Evolutionary conservation across 1,140 invertebrate genomes (phyloP).

Genomic region (Trachymyrmex septentrionalis): DNA sequence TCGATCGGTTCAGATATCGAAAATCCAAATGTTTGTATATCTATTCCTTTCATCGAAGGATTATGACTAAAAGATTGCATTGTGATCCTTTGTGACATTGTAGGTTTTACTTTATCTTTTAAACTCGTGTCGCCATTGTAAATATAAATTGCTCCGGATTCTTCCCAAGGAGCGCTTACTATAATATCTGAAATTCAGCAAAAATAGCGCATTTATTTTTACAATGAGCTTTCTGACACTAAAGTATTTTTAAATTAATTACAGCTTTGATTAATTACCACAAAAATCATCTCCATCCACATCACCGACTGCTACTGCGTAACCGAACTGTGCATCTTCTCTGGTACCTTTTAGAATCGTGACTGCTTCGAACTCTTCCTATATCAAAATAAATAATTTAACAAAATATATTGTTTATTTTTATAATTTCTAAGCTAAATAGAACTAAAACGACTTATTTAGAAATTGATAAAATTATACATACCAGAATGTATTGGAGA

Average conservation of each 20-base stretch:
- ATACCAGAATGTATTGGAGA: too few species aligned
- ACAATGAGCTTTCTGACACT: background rate
- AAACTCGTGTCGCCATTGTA: conserved; percentile 88
- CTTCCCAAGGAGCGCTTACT: conserved; percentile 90
- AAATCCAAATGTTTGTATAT: conserved; percentile 87
- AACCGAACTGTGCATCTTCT: conserved; percentile 88
- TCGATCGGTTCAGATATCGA: conserved; percentile 89
- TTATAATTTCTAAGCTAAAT: background rate
- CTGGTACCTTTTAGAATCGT: conserved; percentile 84
- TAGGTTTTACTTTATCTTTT: conserved; percentile 80
- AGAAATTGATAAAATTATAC: background rate
- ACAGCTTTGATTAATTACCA: conserved; percentile 72
- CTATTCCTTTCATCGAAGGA: background rate
- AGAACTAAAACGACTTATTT: background rate
- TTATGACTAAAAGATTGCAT: conserved; percentile 55
- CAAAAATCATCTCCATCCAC: conserved; percentile 89
- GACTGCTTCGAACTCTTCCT: conserved; percentile 81
- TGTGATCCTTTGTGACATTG: conserved; percentile 84
- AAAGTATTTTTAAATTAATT: background rate
- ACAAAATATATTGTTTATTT: background rate
- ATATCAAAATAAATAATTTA: conserved; percentile 13
- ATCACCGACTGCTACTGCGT: conserved; percentile 88
- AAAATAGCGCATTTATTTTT: background rate
- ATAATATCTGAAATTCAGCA: conserved; percentile 87
- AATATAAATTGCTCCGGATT: conserved; percentile 88